Evolutionary conservation across 2,113 vertebrate species (phyloP).

Genomic region (Amphiprion ocellaris): DNA sequence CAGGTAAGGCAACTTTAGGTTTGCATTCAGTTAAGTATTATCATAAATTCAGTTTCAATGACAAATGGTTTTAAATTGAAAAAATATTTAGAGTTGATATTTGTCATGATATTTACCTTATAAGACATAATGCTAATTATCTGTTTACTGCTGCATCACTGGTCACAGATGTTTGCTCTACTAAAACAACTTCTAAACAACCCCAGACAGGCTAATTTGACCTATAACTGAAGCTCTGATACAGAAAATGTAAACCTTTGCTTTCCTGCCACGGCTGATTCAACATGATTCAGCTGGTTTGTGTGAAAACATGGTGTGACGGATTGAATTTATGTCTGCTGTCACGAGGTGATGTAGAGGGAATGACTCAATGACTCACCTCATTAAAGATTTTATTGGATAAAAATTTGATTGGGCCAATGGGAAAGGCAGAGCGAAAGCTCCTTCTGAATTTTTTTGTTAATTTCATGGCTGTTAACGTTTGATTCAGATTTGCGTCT

Average conservation of each 20-base stretch:
- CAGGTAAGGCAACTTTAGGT: too few species aligned
- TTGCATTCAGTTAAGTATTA: too few species aligned
- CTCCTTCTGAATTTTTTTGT: constrained; percentile 34
- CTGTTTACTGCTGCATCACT: background rate
- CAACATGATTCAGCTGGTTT: constrained; percentile 35
- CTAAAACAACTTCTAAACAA: background rate
- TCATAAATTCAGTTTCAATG: too few species aligned
- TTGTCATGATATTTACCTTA: background rate
- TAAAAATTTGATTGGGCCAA: constrained; percentile 52
- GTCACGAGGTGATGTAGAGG: constrained; percentile 51
- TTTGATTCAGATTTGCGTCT: constrained; percentile 26
- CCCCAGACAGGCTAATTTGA: constrained; percentile 12
- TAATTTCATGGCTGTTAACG: constrained; percentile 53
- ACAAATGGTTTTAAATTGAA: too few species aligned
- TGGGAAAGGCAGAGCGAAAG: constrained; percentile 34
- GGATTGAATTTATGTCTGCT: constrained; percentile 60
- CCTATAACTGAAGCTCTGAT: constrained; percentile 13
- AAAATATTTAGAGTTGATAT: too few species aligned
- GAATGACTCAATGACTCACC: constrained; percentile 55
- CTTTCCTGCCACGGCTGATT: constrained; percentile 12
- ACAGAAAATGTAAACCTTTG: constrained; percentile 27
- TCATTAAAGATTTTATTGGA: constrained; percentile 71
- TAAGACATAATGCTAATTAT: background rate
- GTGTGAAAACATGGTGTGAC: constrained; percentile 61
- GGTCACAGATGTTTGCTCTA: background rate